Evolutionary conservation across 2,888 invertebrate species (phyloP).

Genomic region (Microctonus brassicae): DNA sequence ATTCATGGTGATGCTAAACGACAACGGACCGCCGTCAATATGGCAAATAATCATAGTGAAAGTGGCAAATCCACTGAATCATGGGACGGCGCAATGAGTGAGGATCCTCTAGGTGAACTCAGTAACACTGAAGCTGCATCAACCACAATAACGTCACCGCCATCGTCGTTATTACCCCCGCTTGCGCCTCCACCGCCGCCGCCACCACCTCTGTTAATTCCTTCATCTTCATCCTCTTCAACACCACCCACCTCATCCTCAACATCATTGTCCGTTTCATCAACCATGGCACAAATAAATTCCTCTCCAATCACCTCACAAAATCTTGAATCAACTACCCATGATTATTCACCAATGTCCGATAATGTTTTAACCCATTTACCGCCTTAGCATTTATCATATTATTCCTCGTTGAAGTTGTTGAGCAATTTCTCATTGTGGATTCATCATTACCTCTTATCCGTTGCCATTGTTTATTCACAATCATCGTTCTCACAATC

Average conservation of each 20-base stretch:
- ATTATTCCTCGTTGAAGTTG: conserved; percentile 36
- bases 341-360: conserved; percentile 57
- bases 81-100: conserved; percentile 57
- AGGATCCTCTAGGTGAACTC: conserved; percentile 47
- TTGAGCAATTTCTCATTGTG: conserved; percentile 36
- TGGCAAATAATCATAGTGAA: conserved; percentile 54
- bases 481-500: conserved; percentile 36
- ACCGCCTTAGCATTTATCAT: conserved; percentile 63
- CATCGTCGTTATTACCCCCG: conserved; percentile 35
- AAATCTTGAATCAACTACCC: conserved; percentile 50
- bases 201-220: not conserved
- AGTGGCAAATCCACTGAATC: conserved; percentile 59
- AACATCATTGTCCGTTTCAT: conserved; percentile 22
- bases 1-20: conserved; percentile 65
- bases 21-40: conserved; percentile 55
- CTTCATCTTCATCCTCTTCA: conserved; percentile 26
- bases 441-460: conserved; percentile 42
- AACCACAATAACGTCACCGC: conserved; percentile 33
- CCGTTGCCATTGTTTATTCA: conserved; percentile 40
- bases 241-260: conserved; percentile 20
- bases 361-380: conserved; percentile 64
- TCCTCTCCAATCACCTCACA: conserved; percentile 34
- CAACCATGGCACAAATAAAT: conserved; percentile 17
- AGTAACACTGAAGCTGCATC: conserved; percentile 34
- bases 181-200: conserved; percentile 35